A percentile compares a stretch with the other conserved stretches of the same genome.
Evolutionary conservation across 2,797 vertebrate genomes (phyloP).

Genomic region (Fistularia tabacaria): DNA sequence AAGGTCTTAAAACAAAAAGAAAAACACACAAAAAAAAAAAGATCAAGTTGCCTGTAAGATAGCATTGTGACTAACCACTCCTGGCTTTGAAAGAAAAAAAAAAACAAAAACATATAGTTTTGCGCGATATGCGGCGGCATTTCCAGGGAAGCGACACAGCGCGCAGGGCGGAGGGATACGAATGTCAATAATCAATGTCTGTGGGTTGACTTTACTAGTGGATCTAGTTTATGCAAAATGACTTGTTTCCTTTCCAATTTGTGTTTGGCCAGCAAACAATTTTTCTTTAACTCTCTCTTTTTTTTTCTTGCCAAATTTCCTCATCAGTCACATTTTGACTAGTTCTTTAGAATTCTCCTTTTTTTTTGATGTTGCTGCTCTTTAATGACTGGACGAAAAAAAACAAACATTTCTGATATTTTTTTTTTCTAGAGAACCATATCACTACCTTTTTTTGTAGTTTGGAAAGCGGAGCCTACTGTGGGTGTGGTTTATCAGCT

Average conservation of each 20-base stretch:
- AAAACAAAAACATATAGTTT: constrained; percentile 51
- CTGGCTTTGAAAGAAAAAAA: constrained; percentile 58
- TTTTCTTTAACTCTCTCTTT: constrained; percentile 28
- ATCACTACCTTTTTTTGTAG: constrained; percentile 34
- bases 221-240: constrained; percentile 74
- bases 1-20: constrained; percentile 32
- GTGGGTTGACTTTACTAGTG: constrained; percentile 58
- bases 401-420: constrained; percentile 17
- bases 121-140: constrained; percentile 54
- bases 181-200: constrained; percentile 70
- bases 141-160: constrained; percentile 35
- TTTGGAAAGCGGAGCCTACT: background rate
- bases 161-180: constrained; percentile 52
- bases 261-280: no score
- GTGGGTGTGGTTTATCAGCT: constrained; percentile 7
- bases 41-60: constrained; percentile 81
- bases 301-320: background rate
- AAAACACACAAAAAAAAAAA: constrained; percentile 47
- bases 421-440: constrained; percentile 22
- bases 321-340: background rate
- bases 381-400: constrained; percentile 34
- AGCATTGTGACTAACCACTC: constrained; percentile 85
- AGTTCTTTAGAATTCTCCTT: constrained; percentile 14
- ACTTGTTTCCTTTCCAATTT: constrained; percentile 27
- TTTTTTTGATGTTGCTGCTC: constrained; percentile 39